These are phyloP conservation scores for Eurystomus gularis DNA, from an alignment of 2,113 vertebrate genomes.

Conservation along the genomic window DNA sequence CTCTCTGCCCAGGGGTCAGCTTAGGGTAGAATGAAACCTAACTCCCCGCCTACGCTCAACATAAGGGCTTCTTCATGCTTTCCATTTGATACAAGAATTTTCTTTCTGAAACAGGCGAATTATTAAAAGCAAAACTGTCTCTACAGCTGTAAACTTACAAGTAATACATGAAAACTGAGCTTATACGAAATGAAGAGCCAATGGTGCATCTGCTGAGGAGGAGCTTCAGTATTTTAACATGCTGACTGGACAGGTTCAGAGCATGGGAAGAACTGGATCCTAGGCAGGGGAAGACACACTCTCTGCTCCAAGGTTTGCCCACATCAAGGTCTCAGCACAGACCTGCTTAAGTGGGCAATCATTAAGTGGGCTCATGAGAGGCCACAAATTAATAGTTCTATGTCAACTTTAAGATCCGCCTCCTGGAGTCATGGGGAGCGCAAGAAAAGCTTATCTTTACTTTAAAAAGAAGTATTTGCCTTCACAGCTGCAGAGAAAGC, in stretches of 20 bases:
- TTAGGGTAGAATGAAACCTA: conserved; percentile 64
- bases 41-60: neutral
- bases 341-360: neutral
- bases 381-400: neutral
- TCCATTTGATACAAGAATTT: neutral
- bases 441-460: neutral
- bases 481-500: neutral
- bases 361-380: neutral
- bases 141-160: neutral
- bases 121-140: neutral
- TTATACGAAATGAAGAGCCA: neutral
- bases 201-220: neutral
- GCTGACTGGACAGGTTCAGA: neutral
- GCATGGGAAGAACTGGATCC: neutral
- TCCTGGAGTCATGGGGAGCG: neutral
- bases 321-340: neutral
- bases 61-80: neutral
- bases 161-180: neutral
- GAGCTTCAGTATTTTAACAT: neutral
- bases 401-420: neutral
- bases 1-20: conserved; percentile 64
- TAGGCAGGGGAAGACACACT: neutral
- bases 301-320: neutral
- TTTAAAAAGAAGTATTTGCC: neutral
- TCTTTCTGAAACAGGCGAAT: neutral